These are phyloP conservation scores for Petrolisthes cinctipes DNA, from an alignment of 2,888 invertebrate species.

Conservation along the genomic window DNA sequence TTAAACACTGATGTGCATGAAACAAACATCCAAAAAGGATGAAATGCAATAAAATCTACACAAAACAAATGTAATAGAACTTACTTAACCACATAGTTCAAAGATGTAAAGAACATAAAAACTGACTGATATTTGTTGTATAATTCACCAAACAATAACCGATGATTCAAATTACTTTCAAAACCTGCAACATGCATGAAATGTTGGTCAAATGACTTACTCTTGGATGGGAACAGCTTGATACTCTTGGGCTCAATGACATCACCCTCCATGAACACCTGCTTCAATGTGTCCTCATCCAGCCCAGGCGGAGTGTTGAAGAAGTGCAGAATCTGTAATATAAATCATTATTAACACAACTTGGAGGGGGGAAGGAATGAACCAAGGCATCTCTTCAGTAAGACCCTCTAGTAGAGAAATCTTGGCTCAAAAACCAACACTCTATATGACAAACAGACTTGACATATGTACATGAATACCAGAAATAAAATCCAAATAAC, in stretches of 20 bases:
- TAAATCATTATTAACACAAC: background rate
- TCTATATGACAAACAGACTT: background rate
- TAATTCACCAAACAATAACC: no score
- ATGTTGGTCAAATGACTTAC: slow-evolving; percentile 72
- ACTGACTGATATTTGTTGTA: no score
- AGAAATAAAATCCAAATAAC: no score
- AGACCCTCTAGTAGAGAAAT: background rate
- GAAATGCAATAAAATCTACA: no score
- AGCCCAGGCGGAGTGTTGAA: slow-evolving; percentile 98
- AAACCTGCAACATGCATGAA: no score
- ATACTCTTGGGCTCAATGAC: slow-evolving; percentile 86
- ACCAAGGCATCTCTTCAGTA: background rate
- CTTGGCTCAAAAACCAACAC: background rate
- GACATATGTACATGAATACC: no score
- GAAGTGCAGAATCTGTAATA: slow-evolving; percentile 88
- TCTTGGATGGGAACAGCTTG: slow-evolving; percentile 89
- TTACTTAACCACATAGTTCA: no score
- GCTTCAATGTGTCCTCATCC: slow-evolving; percentile 89
- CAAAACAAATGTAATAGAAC: no score
- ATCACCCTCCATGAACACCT: slow-evolving; percentile 88
- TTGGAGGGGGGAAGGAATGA: background rate
- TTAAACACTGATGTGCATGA: no score
- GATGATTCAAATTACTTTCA: no score
- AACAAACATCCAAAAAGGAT: no score
- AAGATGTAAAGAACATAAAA: no score